Percentiles rank a stretch among this genome's conserved stretches.
Conservation (phyloP, 1,140 invertebrate genomes). For the Wasmannia auropunctata region DNA sequence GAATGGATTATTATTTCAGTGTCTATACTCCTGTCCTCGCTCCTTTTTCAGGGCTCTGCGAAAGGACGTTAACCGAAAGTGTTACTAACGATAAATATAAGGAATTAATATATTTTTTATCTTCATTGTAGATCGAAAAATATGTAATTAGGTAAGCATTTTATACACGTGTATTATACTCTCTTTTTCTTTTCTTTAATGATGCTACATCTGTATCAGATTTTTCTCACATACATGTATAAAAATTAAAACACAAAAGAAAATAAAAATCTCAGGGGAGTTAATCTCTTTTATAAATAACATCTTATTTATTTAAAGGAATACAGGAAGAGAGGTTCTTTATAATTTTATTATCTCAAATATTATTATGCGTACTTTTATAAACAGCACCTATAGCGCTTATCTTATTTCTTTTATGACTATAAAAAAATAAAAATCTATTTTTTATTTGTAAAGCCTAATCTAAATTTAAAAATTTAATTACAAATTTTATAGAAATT, state of each 20-base stretch:
- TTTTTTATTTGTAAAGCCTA: neutral
- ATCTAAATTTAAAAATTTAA: too few relatives aligned
- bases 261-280: slow-evolving; percentile 12
- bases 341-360: neutral
- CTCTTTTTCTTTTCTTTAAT: neutral
- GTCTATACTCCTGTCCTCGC: neutral
- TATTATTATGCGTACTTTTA: neutral
- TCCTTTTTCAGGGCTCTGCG: neutral
- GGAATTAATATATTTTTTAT: slow-evolving; percentile 20
- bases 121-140: neutral
- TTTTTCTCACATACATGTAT: neutral
- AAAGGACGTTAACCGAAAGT: neutral
- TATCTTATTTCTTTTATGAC: neutral
- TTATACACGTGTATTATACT: neutral
- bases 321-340: neutral
- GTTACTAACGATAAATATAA: neutral
- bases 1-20: slow-evolving; percentile 10
- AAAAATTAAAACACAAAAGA: neutral
- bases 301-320: neutral
- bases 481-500: neutral
- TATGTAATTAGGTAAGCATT: neutral
- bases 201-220: neutral
- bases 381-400: neutral
- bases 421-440: neutral
- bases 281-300: neutral